Base-by-base conservation (phyloP, 1,140 invertebrate species). In the Panonychus citri region DNA sequence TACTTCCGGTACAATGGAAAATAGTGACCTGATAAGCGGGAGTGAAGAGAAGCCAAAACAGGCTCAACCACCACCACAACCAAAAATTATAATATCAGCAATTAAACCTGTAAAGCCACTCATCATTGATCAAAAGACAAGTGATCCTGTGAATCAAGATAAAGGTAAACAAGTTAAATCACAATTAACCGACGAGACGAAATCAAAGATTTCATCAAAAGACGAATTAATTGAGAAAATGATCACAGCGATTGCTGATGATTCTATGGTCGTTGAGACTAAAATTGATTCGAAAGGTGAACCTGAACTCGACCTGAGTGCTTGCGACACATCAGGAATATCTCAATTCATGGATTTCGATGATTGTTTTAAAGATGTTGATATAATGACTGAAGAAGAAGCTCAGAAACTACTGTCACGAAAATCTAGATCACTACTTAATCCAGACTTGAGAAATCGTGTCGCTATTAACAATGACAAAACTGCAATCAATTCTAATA, bases 301-400 rank as follows among this genome's bases (percentile, higher is more conserved):
- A 34, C 30, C 30, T 34, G 30, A 34, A 48, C 25, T 15, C 10
- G 57, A 59, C 55, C 52, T 60, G 4, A 60, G 54, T 51, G 25
- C 25, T 37, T 61, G 59, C 43, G 59, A 61, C 42, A 61, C 42
- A 1, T 60, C 54, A n/a, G 50, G 43, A 30, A 56, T 57, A 34
- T 54, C 62, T 3, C 59, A 61, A 8, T 51, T 52, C 25, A 19
- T 61, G 17, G 54, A 61, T 48, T 54, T 61, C 27, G 60, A 61
- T 19, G 54, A 59, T 25, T 60, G 60, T 48, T 57, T 60, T 28
- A 27, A 59, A 26, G 58, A 58, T 54, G 60, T 62, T 8, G 66
- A 67, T 40, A 49, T 66, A 30, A 66, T 66, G 64, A 66, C 66
- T 0, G 62, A 64, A 26, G 66, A 67, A 48, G 66, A 66, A 56